Percentiles rank a stretch among this genome's conserved stretches.
Conservation (phyloP, 92 coral and sea anemone species). For the Galaxea fascicularis region DNA sequence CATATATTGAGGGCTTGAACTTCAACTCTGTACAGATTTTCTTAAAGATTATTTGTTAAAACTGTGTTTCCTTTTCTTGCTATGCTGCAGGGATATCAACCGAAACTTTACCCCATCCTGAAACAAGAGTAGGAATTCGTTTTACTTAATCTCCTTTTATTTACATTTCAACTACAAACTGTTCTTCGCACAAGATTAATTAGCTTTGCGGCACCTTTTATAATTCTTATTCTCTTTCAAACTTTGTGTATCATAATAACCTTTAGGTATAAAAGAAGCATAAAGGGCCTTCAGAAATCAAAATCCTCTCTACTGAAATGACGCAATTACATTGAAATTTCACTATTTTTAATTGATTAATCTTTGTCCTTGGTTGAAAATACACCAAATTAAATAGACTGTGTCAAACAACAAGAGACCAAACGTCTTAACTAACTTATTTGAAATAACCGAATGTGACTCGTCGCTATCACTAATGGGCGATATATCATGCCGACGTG, state of each 20-base stretch:
- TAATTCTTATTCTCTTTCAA: constrained; percentile 4
- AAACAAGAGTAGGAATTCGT: constrained; percentile 22
- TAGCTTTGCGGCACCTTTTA: constrained; percentile 39
- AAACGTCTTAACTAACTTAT: neutral
- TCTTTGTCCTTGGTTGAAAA: constrained; percentile 3
- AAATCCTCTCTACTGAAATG: constrained; percentile 1
- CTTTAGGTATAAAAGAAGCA: neutral
- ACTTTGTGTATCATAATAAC: neutral
- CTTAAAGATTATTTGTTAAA: neutral
- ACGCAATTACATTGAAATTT: neutral
- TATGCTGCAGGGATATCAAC: neutral
- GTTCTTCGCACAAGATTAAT: constrained; percentile 42
- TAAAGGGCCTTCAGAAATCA: neutral
- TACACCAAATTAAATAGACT: too few species aligned
- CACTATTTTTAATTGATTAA: neutral
- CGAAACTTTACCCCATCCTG: neutral
- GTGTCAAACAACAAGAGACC: neutral
- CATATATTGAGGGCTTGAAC: constrained; percentile 8
- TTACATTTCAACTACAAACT: constrained; percentile 21
- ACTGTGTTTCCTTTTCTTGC: neutral
- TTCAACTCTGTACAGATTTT: constrained; percentile 27
- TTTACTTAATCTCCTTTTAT: constrained; percentile 22
- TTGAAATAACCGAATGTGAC: neutral
- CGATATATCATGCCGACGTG: neutral
- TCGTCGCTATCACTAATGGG: neutral